Conservation (phyloP, 2,797 vertebrate genomes). For the Microctenopoma steveboyesi region DNA sequence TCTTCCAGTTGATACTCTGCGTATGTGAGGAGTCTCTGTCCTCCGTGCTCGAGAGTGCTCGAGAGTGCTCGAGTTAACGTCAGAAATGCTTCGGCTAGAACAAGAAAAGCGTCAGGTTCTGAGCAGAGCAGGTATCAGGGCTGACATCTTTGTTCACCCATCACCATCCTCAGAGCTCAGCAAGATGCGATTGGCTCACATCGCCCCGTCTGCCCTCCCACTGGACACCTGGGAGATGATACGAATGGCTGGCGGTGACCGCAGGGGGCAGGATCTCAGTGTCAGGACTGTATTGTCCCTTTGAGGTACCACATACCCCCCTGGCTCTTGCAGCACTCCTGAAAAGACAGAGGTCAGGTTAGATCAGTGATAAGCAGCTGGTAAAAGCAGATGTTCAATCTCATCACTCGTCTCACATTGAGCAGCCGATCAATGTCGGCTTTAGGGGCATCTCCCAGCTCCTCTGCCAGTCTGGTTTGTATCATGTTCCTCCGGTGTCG, state of each 20-base stretch:
- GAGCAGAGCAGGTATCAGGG: constrained; percentile 38
- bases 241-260: constrained; percentile 48
- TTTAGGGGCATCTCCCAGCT: constrained; percentile 91
- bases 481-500: constrained; percentile 88
- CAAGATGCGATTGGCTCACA: constrained; percentile 66
- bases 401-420: constrained; percentile 80
- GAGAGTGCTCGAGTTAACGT: constrained; percentile 25
- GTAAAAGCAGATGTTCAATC: background rate
- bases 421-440: constrained; percentile 93
- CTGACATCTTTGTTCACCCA: constrained; percentile 44
- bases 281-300: constrained; percentile 96
- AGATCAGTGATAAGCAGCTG: background rate
- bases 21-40: constrained; percentile 35
- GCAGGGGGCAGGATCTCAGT: constrained; percentile 59
- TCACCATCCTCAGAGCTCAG: constrained; percentile 36
- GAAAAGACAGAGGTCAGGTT: constrained; percentile 37
- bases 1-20: constrained; percentile 47
- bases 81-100: constrained; percentile 50
- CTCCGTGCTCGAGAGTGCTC: constrained; percentile 24
- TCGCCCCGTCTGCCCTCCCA: constrained; percentile 62
- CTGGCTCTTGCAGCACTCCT: constrained; percentile 96
- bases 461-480: constrained; percentile 88
- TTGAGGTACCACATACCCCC: constrained; percentile 99
- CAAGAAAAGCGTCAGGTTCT: constrained; percentile 52
- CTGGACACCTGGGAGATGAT: constrained; percentile 58